Conservation (phyloP, 2,888 invertebrate genomes). For the Branchipolynoe longqiensis region DNA sequence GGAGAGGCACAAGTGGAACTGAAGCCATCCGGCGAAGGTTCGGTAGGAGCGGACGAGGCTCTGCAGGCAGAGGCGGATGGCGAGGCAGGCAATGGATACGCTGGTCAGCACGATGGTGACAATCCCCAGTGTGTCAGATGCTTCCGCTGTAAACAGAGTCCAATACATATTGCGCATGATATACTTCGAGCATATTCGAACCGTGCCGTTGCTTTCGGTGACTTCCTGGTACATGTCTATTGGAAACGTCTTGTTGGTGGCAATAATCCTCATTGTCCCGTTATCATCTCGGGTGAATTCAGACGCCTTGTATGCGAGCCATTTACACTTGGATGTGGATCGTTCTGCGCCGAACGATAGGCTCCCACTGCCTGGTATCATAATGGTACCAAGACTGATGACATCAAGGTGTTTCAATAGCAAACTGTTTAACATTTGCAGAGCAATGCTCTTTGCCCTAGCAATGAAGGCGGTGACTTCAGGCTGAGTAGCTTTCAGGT, state of each 20-base stretch:
- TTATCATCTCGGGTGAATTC: neutral
- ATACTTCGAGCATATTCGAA: no score
- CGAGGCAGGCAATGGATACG: neutral
- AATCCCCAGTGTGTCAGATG: conserved; percentile 8
- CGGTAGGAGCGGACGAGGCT: neutral
- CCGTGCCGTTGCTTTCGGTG: no score
- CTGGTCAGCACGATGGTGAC: neutral
- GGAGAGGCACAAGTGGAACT: conserved; percentile 35
- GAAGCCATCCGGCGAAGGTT: conserved; percentile 18
- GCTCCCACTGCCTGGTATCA: neutral
- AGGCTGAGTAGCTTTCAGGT: neutral
- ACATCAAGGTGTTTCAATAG: conserved; percentile 5
- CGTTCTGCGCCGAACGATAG: no score
- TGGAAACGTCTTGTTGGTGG: neutral
- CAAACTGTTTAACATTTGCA: neutral
- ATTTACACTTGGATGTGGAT: neutral
- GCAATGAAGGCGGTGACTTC: neutral
- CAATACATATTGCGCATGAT: no score
- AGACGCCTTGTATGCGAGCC: neutral
- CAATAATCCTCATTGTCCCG: neutral
- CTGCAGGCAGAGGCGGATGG: neutral
- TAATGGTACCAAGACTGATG: neutral
- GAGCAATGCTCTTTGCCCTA: neutral
- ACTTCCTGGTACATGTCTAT: neutral
- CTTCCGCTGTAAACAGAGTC: neutral